These are phyloP conservation scores for Hyperoplus lanceolatus DNA, from an alignment of 2,797 vertebrate genomes.

Conservation along the genomic window DNA sequence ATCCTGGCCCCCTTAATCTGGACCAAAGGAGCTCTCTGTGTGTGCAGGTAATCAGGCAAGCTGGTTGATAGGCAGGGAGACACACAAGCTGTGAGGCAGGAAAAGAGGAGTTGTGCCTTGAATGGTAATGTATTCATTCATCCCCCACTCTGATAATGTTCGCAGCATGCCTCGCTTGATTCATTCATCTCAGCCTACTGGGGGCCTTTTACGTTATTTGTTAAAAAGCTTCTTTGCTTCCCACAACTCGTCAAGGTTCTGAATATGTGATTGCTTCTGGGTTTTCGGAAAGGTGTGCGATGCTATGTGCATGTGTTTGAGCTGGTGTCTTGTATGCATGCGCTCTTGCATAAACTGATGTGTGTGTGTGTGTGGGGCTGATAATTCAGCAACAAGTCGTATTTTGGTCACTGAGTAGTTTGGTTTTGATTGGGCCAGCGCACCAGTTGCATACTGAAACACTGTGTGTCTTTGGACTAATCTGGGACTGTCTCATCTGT, in stretches of 20 bases:
- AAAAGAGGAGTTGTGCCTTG: slow-evolving; percentile 71
- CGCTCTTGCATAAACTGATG: slow-evolving; percentile 31
- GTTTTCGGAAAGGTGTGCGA: slow-evolving; percentile 42
- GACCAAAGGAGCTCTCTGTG: slow-evolving; percentile 72
- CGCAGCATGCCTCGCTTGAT: slow-evolving; percentile 74
- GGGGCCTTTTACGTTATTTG: slow-evolving; percentile 70
- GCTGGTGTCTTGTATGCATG: slow-evolving; percentile 34
- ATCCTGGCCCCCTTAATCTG: slow-evolving; percentile 56
- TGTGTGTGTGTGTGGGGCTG: slow-evolving; percentile 29
- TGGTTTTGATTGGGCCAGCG: slow-evolving; percentile 55
- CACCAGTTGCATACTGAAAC: slow-evolving; percentile 56
- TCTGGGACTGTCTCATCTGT: slow-evolving; percentile 50
- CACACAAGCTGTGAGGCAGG: slow-evolving; percentile 74
- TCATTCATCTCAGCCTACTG: slow-evolving; percentile 79
- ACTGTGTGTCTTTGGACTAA: slow-evolving; percentile 37
- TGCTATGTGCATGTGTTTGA: slow-evolving; percentile 23
- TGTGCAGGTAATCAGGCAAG: slow-evolving; percentile 75
- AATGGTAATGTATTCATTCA: slow-evolving; percentile 81
- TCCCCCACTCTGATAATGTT: slow-evolving; percentile 75
- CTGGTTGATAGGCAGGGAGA: slow-evolving; percentile 72
- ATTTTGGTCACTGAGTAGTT: slow-evolving; percentile 53
- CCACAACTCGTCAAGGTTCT: slow-evolving; percentile 67
- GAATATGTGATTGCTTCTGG: slow-evolving; percentile 47
- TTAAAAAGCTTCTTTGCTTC: slow-evolving; percentile 67
- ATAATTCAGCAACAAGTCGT: slow-evolving; percentile 49